Conservation (phyloP, 2,888 invertebrate genomes). For the Protodeltote pygarga region DNA sequence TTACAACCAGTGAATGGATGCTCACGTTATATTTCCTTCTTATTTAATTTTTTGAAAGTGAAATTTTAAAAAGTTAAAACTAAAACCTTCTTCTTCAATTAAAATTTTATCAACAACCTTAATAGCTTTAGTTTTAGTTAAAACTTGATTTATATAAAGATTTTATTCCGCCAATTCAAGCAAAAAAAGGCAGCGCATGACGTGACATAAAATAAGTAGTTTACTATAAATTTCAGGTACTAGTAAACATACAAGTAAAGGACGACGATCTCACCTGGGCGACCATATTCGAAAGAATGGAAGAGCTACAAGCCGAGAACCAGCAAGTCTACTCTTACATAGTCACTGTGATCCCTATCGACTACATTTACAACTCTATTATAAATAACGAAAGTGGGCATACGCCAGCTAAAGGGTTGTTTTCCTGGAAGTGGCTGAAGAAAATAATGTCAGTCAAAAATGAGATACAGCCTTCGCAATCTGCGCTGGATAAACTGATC, state of each 20-base stretch:
- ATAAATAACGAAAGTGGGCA: conserved; percentile 54
- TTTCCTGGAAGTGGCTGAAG: conserved; percentile 44
- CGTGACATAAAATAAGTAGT: too few relatives aligned
- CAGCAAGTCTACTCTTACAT: conserved; percentile 72
- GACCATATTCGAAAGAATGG: conserved; percentile 70
- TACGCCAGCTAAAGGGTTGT: conserved; percentile 41
- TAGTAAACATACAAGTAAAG: conserved; percentile 74
- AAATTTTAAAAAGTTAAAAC: too few relatives aligned
- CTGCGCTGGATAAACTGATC: conserved; percentile 45
- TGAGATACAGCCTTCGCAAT: conserved; percentile 49
- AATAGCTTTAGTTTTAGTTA: too few relatives aligned
- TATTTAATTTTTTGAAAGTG: too few relatives aligned
- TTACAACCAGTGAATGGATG: too few relatives aligned
- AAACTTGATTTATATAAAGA: too few relatives aligned
- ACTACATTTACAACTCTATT: conserved; percentile 73
- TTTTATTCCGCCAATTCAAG: too few relatives aligned
- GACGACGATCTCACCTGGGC: conserved; percentile 65
- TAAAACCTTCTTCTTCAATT: too few relatives aligned
- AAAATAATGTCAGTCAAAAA: conserved; percentile 44
- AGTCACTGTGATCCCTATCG: conserved; percentile 69
- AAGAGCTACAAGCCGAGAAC: conserved; percentile 59
- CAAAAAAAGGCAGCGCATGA: too few relatives aligned
- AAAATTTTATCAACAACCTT: too few relatives aligned
- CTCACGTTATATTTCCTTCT: too few relatives aligned
- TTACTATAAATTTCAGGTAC: too few relatives aligned